phyloP scores from a whole-genome alignment of 2,888 invertebrate genomes.

The Agonopterix arenella region DNA sequence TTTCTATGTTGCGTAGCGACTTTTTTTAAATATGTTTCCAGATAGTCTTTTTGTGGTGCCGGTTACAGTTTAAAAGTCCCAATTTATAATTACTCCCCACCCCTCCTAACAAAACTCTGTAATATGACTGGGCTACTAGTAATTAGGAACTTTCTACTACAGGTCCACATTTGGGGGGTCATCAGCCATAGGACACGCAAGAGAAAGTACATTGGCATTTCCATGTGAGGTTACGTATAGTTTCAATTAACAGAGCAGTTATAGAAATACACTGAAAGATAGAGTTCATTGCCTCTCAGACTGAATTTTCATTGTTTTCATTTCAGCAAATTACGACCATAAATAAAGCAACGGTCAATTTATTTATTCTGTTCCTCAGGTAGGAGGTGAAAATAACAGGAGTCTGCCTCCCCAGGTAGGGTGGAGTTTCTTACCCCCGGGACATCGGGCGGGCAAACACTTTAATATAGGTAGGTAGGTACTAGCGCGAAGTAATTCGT shows the following conservation, averaged over 20 bases:
- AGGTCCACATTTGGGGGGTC: not conserved
- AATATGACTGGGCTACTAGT: too few relatives aligned
- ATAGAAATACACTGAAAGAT: not conserved
- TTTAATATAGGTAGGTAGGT: conserved; percentile 27
- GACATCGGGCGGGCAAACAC: conserved; percentile 39
- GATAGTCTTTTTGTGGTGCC: too few relatives aligned
- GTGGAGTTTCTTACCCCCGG: conserved; percentile 19
- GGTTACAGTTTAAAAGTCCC: too few relatives aligned
- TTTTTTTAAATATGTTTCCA: too few relatives aligned
- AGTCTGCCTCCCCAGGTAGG: conserved; percentile 12
- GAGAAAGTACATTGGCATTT: not conserved
- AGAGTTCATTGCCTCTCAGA: conserved; percentile 1
- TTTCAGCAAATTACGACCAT: conserved; percentile 11
- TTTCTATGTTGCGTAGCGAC: too few relatives aligned
- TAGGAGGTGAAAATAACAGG: conserved; percentile 25
- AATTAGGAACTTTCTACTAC: conserved; percentile 1
- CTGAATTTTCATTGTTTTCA: not conserved
- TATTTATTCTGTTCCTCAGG: conserved; percentile 29
- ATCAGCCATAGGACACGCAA: not conserved
- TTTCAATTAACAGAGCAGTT: too few relatives aligned
- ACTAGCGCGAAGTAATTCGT: conserved; percentile 31
- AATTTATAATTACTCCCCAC: too few relatives aligned
- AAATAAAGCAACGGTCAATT: conserved; percentile 30
- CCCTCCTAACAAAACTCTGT: too few relatives aligned
- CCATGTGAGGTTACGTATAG: not conserved